Conservation (phyloP, 2,113 vertebrate genomes). For the Phainopepla nitens region DNA sequence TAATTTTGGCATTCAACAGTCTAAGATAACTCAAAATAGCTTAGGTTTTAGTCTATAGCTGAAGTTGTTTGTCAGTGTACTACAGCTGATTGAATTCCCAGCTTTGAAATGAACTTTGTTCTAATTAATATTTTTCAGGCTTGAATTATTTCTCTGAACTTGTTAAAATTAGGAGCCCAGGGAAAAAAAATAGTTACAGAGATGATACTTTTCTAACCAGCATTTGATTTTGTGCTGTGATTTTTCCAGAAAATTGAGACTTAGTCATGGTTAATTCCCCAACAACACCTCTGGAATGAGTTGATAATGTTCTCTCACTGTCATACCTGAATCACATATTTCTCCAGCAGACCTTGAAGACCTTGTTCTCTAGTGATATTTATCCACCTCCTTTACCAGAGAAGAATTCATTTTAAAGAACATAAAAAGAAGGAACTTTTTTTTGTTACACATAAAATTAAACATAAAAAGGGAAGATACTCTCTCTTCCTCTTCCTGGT, state of each 20-base stretch:
- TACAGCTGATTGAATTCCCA: neutral
- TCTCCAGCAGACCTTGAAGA: neutral
- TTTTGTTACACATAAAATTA: neutral
- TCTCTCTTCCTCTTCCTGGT: neutral
- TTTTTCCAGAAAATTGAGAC: neutral
- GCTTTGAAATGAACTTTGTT: neutral
- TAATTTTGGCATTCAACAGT: constrained; percentile 21
- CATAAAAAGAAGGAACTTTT: neutral
- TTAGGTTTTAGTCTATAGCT: constrained; percentile 23
- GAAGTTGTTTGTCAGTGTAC: neutral
- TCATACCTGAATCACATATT: neutral
- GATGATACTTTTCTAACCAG: neutral
- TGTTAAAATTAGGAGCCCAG: neutral
- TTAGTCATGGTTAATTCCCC: neutral
- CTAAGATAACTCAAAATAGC: constrained; percentile 46
- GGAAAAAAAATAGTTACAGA: neutral
- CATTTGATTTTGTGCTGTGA: neutral
- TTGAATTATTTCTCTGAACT: neutral
- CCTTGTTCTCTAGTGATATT: neutral
- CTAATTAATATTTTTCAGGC: neutral
- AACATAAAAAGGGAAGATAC: neutral
- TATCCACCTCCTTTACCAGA: neutral
- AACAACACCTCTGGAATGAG: neutral
- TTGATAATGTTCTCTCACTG: neutral
- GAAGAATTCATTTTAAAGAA: neutral